Evolutionary conservation across 2,888 invertebrate genomes (phyloP).

Genomic region (Dynastes hyllus): DNA sequence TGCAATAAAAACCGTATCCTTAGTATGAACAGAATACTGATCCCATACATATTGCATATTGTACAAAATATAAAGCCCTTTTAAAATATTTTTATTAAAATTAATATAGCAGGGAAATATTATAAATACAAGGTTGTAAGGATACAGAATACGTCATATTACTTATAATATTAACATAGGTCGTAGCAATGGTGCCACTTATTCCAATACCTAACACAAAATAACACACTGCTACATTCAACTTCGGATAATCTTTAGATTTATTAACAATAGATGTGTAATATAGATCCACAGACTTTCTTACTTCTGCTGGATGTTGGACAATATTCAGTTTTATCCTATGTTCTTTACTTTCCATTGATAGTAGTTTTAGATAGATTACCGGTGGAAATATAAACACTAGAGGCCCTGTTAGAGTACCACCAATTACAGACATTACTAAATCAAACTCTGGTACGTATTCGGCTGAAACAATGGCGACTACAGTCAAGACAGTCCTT

Average conservation of each 20-base stretch:
- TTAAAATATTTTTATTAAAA: background rate
- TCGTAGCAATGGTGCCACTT: constrained; percentile 78
- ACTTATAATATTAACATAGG: constrained; percentile 81
- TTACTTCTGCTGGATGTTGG: constrained; percentile 26
- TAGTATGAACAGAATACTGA: too few species aligned
- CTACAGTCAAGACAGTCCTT: constrained; percentile 79
- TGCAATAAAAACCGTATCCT: background rate
- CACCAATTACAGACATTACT: constrained; percentile 90
- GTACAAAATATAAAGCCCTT: background rate
- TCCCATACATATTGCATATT: too few species aligned
- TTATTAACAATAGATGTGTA: constrained; percentile 2
- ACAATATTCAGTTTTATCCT: constrained; percentile 58
- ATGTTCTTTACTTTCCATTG: constrained; percentile 68
- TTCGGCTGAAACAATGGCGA: constrained; percentile 86
- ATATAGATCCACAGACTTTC: constrained; percentile 2
- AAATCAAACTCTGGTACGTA: constrained; percentile 89
- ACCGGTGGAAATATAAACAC: constrained; percentile 90
- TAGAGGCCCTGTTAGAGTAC: constrained; percentile 86
- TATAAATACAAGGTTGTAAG: constrained; percentile 83
- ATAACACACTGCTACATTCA: constrained; percentile 67
- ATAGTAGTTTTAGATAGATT: constrained; percentile 82
- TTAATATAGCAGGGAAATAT: constrained; percentile 70
- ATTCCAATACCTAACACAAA: constrained; percentile 78
- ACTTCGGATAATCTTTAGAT: constrained; percentile 49
- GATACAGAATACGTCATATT: constrained; percentile 79